phyloP scores from a whole-genome alignment of 2,797 vertebrate genomes.

The Streptopelia turtur region DNA sequence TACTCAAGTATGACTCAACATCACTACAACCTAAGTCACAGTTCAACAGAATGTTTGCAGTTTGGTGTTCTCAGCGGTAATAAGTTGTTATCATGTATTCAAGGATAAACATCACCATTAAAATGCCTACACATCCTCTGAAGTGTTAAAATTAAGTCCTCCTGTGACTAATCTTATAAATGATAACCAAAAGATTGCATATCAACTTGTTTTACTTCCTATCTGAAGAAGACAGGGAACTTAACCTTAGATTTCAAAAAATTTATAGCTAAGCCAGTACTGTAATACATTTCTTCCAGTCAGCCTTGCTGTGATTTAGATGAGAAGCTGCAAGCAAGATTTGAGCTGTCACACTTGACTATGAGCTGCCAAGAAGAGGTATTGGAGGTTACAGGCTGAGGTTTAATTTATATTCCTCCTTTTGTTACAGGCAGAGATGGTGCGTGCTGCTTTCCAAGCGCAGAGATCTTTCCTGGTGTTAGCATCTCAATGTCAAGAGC shows the following conservation, averaged over 20 bases:
- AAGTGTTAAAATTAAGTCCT: neutral
- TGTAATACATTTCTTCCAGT: slow-evolving; percentile 15
- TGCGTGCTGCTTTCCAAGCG: slow-evolving; percentile 88
- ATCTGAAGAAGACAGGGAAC: neutral
- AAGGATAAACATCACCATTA: neutral
- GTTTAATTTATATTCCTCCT: slow-evolving; percentile 24
- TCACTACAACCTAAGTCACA: neutral
- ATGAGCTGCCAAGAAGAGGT: slow-evolving; percentile 20
- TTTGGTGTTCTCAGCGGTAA: neutral
- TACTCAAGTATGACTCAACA: neutral
- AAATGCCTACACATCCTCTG: neutral
- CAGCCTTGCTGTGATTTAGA: slow-evolving; percentile 33
- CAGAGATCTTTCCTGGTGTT: slow-evolving; percentile 89
- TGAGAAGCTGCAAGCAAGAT: slow-evolving; percentile 23
- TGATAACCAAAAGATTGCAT: neutral
- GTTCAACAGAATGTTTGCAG: neutral
- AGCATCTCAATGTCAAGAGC: slow-evolving; percentile 88
- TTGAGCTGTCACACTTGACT: slow-evolving; percentile 44
- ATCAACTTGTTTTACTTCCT: neutral
- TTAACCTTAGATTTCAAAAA: neutral
- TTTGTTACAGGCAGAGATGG: slow-evolving; percentile 90
- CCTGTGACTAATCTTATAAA: neutral
- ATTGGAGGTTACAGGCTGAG: slow-evolving; percentile 1
- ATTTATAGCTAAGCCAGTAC: neutral
- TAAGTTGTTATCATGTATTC: neutral